Conservation (phyloP, 2,113 vertebrate genomes). For the Mus pahari region DNA sequence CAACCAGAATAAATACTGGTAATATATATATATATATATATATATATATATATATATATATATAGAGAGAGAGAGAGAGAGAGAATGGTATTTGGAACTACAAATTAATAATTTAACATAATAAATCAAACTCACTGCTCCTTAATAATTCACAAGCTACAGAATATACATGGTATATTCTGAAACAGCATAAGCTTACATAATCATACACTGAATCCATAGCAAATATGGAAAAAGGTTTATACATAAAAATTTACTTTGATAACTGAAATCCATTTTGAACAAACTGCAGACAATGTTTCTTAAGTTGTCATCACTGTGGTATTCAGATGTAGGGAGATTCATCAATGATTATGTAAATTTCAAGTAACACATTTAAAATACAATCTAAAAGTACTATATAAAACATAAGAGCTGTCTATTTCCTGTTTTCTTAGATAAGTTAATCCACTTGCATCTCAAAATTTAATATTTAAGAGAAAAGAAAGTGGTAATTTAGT, state of each 20-base stretch:
- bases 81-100: background rate
- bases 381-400: constrained; percentile 58
- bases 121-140: background rate
- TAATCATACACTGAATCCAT: background rate
- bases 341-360: constrained; percentile 77
- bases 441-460: constrained; percentile 72
- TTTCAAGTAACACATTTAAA: constrained; percentile 71
- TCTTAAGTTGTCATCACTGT: constrained; percentile 71
- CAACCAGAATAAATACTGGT: constrained; percentile 22
- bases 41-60: too few relatives aligned
- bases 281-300: constrained; percentile 72
- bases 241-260: constrained; percentile 56
- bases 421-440: constrained; percentile 69
- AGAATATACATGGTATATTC: background rate
- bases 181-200: background rate
- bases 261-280: constrained; percentile 67
- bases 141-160: constrained; percentile 39
- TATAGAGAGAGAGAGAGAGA: too few relatives aligned
- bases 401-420: constrained; percentile 69
- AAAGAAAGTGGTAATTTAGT: constrained; percentile 70
- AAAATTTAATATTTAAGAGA: constrained; percentile 78
- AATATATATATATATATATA: too few relatives aligned
- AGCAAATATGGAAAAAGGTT: constrained; percentile 58
- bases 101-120: constrained; percentile 29
- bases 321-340: constrained; percentile 72